Percentiles rank a stretch among this genome's conserved stretches.
phyloP scores from a whole-genome alignment of 1,140 invertebrate genomes.

The Acyrthosiphon pisum region DNA sequence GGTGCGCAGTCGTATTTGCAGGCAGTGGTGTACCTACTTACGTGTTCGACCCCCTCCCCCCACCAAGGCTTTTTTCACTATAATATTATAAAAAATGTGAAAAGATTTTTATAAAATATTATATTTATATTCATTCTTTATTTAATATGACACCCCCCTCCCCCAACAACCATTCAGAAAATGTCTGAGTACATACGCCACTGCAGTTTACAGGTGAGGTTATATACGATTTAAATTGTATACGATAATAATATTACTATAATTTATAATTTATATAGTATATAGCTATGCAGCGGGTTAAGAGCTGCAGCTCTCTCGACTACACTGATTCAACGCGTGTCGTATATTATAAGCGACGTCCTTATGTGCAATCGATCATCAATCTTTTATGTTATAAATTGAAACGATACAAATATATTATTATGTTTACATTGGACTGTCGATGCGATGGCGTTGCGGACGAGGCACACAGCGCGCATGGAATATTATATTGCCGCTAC shows the following conservation, averaged over 20 bases:
- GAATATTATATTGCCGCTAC: background rate
- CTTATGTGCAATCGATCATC: background rate
- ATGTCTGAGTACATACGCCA: background rate
- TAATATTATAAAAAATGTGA: too few relatives aligned
- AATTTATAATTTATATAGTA: background rate
- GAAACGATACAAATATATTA: background rate
- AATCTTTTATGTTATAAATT: background rate
- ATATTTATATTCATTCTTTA: background rate
- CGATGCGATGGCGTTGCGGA: background rate
- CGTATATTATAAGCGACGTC: background rate
- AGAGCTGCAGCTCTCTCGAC: background rate
- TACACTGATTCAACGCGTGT: background rate
- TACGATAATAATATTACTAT: background rate
- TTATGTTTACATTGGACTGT: background rate
- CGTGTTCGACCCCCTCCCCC: too few relatives aligned
- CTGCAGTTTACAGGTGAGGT: background rate
- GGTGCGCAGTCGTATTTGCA: background rate
- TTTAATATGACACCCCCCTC: background rate
- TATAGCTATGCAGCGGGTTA: background rate
- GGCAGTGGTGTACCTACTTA: background rate
- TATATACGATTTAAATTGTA: background rate
- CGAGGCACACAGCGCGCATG: too few relatives aligned
- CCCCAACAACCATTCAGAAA: background rate
- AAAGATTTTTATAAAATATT: background rate
- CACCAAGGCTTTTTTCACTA: background rate